These are phyloP conservation scores for Sclerodermus sp. DNA, from an alignment of 2,888 invertebrate species.

Conservation along the genomic window DNA sequence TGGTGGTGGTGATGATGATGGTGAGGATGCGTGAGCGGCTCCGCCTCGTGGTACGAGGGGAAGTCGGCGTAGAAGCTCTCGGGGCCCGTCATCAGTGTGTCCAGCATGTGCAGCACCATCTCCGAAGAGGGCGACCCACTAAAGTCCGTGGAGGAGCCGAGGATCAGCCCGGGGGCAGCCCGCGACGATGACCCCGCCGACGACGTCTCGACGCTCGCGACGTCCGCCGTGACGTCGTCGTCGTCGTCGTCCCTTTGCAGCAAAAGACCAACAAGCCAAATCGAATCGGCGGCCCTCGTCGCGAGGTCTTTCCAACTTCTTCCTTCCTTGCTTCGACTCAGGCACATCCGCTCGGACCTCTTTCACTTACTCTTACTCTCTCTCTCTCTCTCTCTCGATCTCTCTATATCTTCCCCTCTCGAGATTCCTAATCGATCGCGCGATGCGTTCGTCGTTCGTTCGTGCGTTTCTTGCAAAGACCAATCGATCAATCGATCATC, in stretches of 20 bases:
- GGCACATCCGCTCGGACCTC: no score
- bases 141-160: conserved; percentile 13
- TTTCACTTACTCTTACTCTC: no score
- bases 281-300: no score
- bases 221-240: conserved; percentile 54
- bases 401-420: no score
- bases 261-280: no score
- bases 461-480: no score
- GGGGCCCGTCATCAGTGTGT: conserved; percentile 64
- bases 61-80: conserved; percentile 74
- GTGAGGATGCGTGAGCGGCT: conserved; percentile 40
- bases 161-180: conserved; percentile 37
- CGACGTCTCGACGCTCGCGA: conserved; percentile 56
- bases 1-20: conserved; percentile 42
- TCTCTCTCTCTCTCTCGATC: no score
- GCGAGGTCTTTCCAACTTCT: no score
- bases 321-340: no score
- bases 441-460: no score
- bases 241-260: neutral
- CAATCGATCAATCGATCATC: no score
- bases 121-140: conserved; percentile 56
- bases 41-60: conserved; percentile 57
- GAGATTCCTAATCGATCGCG: no score
- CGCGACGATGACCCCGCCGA: conserved; percentile 35
- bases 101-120: conserved; percentile 77